Evolutionary conservation across 2,113 vertebrate genomes (phyloP).

Genomic region (Psophia crepitans): DNA sequence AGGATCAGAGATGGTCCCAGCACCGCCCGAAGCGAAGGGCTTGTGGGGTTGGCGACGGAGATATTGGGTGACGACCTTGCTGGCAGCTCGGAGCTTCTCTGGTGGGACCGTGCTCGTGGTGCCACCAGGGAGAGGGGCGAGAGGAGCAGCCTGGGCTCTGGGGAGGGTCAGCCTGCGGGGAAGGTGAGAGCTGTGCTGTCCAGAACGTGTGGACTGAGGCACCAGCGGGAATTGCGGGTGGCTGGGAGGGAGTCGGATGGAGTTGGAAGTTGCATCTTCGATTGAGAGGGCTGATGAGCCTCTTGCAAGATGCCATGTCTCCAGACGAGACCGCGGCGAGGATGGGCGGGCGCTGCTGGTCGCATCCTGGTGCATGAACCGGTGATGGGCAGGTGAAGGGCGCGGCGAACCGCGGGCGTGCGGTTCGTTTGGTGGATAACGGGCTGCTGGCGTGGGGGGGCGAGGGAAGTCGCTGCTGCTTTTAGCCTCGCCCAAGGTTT

Average conservation of each 20-base stretch:
- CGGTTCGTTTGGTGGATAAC: fast-evolving
- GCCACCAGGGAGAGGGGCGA: background rate
- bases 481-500: background rate
- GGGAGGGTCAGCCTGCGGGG: background rate
- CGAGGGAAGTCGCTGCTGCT: background rate
- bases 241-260: background rate
- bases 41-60: background rate
- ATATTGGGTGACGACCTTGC: background rate
- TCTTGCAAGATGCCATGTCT: background rate
- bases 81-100: background rate
- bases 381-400: background rate
- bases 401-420: fast-evolving
- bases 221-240: background rate
- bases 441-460: background rate
- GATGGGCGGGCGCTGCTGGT: background rate
- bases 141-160: fast-evolving
- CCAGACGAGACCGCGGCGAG: background rate
- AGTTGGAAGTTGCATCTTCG: constrained; percentile 9
- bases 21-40: fast-evolving
- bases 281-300: background rate
- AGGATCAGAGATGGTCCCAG: background rate
- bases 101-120: fast-evolving
- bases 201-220: fast-evolving
- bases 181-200: background rate
- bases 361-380: fast-evolving